These are phyloP conservation scores for Mamestra configurata DNA, from an alignment of 1,140 invertebrate species.

Conservation along the genomic window DNA sequence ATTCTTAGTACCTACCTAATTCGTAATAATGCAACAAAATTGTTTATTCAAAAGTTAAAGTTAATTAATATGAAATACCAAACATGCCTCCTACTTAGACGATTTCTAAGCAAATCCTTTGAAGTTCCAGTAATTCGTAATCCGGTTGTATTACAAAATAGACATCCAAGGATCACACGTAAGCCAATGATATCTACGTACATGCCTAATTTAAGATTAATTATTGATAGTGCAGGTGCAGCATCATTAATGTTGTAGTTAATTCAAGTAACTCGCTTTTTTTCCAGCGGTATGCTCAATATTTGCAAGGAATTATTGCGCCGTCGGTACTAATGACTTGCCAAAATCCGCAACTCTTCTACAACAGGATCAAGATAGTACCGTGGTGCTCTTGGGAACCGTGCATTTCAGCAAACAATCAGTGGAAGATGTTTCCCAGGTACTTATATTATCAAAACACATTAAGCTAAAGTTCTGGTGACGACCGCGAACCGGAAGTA, in stretches of 20 bases:
- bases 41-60: slow-evolving; percentile 48
- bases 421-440: slow-evolving; percentile 96
- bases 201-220: too few relatives aligned
- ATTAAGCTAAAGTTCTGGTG: too few relatives aligned
- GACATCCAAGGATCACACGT: background rate
- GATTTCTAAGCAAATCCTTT: slow-evolving; percentile 49
- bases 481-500: too few relatives aligned
- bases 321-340: slow-evolving; percentile 49
- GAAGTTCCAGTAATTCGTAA: slow-evolving; percentile 29
- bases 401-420: slow-evolving; percentile 97
- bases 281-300: slow-evolving; percentile 55
- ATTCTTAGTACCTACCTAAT: slow-evolving; percentile 12
- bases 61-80: slow-evolving; percentile 71
- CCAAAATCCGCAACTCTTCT: slow-evolving; percentile 75
- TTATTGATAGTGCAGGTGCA: too few relatives aligned
- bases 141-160: background rate
- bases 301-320: slow-evolving; percentile 45
- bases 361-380: slow-evolving; percentile 73
- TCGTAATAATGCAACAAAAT: slow-evolving; percentile 53
- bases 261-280: too few relatives aligned
- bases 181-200: background rate
- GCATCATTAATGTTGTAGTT: too few relatives aligned
- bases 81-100: slow-evolving; percentile 62
- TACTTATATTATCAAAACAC: too few relatives aligned
- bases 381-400: slow-evolving; percentile 94